A percentile compares a stretch with the other conserved stretches of the same genome.
Conservation (phyloP, 2,888 invertebrate species). For the Orchesella flavescens region DNA sequence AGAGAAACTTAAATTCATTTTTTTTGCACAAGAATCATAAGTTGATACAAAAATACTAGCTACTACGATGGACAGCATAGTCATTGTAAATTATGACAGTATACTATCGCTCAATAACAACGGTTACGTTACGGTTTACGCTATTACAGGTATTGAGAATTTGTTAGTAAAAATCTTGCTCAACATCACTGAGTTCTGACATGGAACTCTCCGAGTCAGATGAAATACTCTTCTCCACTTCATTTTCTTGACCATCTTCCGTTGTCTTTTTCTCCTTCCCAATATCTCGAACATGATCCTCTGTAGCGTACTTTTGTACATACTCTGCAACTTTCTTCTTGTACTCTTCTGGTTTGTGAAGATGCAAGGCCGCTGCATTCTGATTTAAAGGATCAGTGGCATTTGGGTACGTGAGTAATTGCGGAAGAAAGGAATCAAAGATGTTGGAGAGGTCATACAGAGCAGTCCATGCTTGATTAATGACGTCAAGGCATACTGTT, state of each 20-base stretch:
- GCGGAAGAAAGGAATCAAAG: conserved; percentile 43
- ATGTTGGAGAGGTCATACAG: conserved; percentile 80
- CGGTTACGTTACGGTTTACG: background rate
- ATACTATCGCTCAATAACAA: background rate
- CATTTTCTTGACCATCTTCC: conserved; percentile 17
- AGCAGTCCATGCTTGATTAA: conserved; percentile 99
- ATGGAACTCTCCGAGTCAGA: conserved; percentile 44
- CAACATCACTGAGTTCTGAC: conserved; percentile 46
- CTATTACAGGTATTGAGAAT: background rate
- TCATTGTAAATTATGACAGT: background rate
- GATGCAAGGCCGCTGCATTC: conserved; percentile 54
- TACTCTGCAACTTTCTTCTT: conserved; percentile 46
- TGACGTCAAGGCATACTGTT: conserved; percentile 99
- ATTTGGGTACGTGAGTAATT: conserved; percentile 42
- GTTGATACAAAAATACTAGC: background rate
- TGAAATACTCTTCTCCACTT: conserved; percentile 30
- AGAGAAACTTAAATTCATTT: no score
- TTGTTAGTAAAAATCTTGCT: conserved; percentile 46
- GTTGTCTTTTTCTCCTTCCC: conserved; percentile 47
- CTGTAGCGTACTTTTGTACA: conserved; percentile 45
- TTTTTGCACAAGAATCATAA: background rate
- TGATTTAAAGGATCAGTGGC: conserved; percentile 45
- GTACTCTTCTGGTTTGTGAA: conserved; percentile 47
- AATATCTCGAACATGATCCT: conserved; percentile 38
- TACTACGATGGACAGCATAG: background rate